phyloP scores from a whole-genome alignment of 64 coral and sea anemone species.

The Stichodactyla mertensii region DNA sequence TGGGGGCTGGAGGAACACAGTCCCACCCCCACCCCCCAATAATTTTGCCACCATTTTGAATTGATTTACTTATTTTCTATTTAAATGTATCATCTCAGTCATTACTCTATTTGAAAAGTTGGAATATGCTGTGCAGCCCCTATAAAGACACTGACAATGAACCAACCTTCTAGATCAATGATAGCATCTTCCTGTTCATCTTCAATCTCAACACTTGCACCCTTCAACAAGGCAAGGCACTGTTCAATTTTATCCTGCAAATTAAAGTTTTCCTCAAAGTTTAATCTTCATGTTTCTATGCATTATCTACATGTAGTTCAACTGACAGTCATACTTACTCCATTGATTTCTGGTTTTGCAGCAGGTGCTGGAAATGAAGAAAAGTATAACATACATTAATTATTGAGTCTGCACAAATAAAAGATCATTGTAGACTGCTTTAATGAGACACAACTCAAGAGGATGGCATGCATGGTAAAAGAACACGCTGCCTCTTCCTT shows the following conservation, averaged over 20 bases:
- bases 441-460: too few species aligned
- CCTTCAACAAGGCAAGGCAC: constrained; percentile 72
- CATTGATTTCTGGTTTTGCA: constrained; percentile 71
- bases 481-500: too few species aligned
- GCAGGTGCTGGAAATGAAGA: constrained; percentile 18
- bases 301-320: background rate
- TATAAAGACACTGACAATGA: too few species aligned
- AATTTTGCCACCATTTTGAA: too few species aligned
- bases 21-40: too few species aligned
- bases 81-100: too few species aligned
- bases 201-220: constrained; percentile 70
- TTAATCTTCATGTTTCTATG: background rate
- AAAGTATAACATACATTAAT: background rate
- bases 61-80: too few species aligned
- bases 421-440: too few species aligned
- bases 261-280: background rate
- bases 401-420: too few species aligned
- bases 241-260: constrained; percentile 70
- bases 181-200: constrained; percentile 73
- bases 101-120: background rate
- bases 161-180: constrained; percentile 76
- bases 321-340: constrained; percentile 24
- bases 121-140: background rate
- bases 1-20: too few species aligned
- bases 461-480: too few species aligned